phyloP scores from a whole-genome alignment of 2,888 invertebrate genomes.

The Microctonus hyperodae region DNA sequence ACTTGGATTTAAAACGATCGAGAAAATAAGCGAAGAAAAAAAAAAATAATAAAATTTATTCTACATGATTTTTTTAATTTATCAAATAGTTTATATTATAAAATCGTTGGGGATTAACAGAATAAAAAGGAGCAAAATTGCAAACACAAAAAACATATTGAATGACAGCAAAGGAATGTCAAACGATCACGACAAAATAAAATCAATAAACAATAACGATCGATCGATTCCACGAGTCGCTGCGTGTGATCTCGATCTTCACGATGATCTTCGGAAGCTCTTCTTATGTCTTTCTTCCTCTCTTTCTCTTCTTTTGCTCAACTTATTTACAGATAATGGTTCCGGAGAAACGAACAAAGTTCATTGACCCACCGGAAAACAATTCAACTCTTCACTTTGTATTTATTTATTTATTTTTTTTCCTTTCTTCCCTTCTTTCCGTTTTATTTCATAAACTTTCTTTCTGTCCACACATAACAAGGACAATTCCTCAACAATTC shows the following conservation, averaged over 20 bases:
- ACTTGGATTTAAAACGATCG: slow-evolving; percentile 58
- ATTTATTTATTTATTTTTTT: background rate
- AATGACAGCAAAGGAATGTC: background rate
- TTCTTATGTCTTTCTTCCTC: background rate
- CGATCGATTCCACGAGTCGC: slow-evolving; percentile 28
- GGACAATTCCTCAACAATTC: slow-evolving; percentile 33
- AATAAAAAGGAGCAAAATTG: background rate
- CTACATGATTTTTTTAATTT: background rate
- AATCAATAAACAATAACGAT: slow-evolving; percentile 28
- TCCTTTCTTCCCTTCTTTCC: background rate
- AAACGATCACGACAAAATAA: slow-evolving; percentile 23
- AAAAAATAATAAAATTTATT: background rate
- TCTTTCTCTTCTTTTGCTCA: slow-evolving; percentile 1
- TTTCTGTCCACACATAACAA: background rate
- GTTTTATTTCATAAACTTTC: background rate
- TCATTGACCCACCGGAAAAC: slow-evolving; percentile 24
- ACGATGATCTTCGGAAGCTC: slow-evolving; percentile 27
- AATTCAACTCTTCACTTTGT: background rate
- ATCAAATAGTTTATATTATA: background rate
- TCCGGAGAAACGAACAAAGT: slow-evolving; percentile 27
- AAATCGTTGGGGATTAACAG: background rate
- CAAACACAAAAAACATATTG: background rate
- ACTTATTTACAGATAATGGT: slow-evolving; percentile 15
- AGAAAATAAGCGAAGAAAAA: background rate
- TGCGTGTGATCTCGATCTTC: slow-evolving; percentile 22